A percentile compares a stretch with the other conserved stretches of the same genome.
phyloP scores from a whole-genome alignment of 2,888 invertebrate species.

The Hypolimnas misippus region DNA sequence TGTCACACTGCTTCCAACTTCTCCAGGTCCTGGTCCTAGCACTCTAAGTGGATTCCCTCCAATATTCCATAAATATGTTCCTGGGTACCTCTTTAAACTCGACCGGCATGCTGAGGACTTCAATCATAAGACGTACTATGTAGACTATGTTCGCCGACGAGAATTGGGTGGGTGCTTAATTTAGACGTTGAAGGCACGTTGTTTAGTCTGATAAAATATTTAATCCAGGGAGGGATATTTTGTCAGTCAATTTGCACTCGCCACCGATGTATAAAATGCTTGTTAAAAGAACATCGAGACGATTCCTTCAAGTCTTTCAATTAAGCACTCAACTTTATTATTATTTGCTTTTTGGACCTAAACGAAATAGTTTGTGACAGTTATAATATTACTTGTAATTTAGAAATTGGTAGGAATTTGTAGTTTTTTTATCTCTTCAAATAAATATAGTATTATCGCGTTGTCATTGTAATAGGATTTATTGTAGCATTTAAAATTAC shows the following conservation, averaged over 20 bases:
- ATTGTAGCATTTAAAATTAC: conserved; percentile 17
- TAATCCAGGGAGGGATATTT: conserved; percentile 24
- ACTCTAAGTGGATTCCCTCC: conserved; percentile 77
- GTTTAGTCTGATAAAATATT: conserved; percentile 34
- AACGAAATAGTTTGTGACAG: conserved; percentile 28
- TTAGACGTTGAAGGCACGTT: conserved; percentile 72
- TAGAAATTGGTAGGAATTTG: conserved; percentile 26
- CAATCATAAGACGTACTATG: conserved; percentile 79
- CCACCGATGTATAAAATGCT: conserved; percentile 32
- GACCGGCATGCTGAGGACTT: conserved; percentile 77
- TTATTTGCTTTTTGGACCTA: conserved; percentile 45
- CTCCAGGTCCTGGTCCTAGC: conserved; percentile 66
- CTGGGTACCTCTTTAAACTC: conserved; percentile 75
- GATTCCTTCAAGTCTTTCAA: conserved; percentile 73
- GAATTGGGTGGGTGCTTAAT: conserved; percentile 83
- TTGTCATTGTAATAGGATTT: conserved; percentile 28
- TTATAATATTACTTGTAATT: conserved; percentile 22
- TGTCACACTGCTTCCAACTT: conserved; percentile 62
- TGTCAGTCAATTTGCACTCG: conserved; percentile 27
- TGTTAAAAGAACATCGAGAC: conserved; percentile 58
- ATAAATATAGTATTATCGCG: conserved; percentile 23
- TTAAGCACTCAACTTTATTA: conserved; percentile 74
- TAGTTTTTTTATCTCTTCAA: conserved; percentile 24
- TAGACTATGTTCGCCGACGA: conserved; percentile 81
- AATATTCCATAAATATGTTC: conserved; percentile 77